Evolutionary conservation across 2,888 invertebrate species (phyloP), one percentile per base, ranked within the genome.

Genomic region (Cheilosia vernalis): DNA sequence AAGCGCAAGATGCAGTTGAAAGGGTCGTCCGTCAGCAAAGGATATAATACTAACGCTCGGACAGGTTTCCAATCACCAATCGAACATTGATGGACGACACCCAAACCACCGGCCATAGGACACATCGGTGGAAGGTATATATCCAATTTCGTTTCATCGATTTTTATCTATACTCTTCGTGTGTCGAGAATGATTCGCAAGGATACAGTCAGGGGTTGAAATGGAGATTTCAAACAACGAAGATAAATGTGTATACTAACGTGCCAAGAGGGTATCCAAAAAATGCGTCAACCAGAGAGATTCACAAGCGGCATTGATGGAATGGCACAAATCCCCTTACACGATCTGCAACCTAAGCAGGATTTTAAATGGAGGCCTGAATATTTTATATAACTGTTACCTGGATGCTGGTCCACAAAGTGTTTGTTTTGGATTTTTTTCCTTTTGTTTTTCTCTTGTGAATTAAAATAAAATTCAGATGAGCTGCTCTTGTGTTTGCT

Each of bases 401-500:
- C 67, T 66, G 76, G 58, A 49, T 56, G 3, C 13, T 47, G 64
- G 37, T 33, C 19, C 13, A 53, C 49, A 40, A 53, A 51, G 24
- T 30, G 24, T 47, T 17, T n/a, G 40, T 40, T 17, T 7, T 40
- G 30, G 19, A 30, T 17, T n/a, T 30, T 30, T 13, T 21, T 5
- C n/a, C n/a, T 27, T 0, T 27, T 27, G 24, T 27, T 7, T 27
- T 27, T 55, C 24, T 24, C 3, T 21, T 33, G 4, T 33, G 19
- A 70, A 74, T 79, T 69, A 74, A 74, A 67, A 64, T 13, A 37
- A 84, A 74, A 73, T 74, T 64, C 3, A 67, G 64, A 84, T 74
- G 69, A 84, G 79, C 64, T 70, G 66, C 74, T 64, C 84, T 69
- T 42, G 64, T 79, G 69, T 74, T 84, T 74, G 79, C 84, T 64